Percentiles rank a stretch among this genome's conserved stretches.
These are phyloP conservation scores for Scophthalmus maximus DNA, from an alignment of 2,113 vertebrate genomes.

Conservation along the genomic window DNA sequence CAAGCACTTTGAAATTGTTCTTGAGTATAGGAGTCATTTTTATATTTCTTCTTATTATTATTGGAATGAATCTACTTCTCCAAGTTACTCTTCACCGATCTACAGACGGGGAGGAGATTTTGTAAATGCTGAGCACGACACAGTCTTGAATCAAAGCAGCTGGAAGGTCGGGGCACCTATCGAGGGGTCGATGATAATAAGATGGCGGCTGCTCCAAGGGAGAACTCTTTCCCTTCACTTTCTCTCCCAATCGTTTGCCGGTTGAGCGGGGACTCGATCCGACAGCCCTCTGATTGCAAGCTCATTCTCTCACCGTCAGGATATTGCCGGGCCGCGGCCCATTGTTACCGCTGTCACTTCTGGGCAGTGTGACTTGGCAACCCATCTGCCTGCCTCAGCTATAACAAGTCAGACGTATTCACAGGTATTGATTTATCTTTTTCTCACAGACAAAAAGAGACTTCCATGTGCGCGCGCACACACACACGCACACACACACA, in stretches of 20 bases:
- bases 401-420: not conserved
- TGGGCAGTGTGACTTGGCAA: slow-evolving; percentile 4
- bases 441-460: not conserved
- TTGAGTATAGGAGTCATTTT: too few species aligned
- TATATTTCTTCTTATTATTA: too few species aligned
- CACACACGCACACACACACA: too few species aligned
- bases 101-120: not conserved
- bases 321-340: slow-evolving; percentile 19
- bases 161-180: slow-evolving; percentile 57
- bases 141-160: slow-evolving; percentile 35
- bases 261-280: slow-evolving; percentile 60
- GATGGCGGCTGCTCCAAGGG: slow-evolving; percentile 58
- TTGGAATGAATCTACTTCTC: not conserved
- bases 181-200: slow-evolving; percentile 61
- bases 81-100: not conserved
- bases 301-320: slow-evolving; percentile 57
- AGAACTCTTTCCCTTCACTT: slow-evolving; percentile 64
- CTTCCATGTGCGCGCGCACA: not conserved
- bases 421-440: not conserved
- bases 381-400: slow-evolving; percentile 9
- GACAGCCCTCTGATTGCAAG: slow-evolving; percentile 62
- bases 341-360: slow-evolving; percentile 55
- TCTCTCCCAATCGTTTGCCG: slow-evolving; percentile 46
- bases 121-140: slow-evolving; percentile 9
- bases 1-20: not conserved